Percentiles rank a stretch among this genome's conserved stretches.
phyloP scores from a whole-genome alignment of 2,797 vertebrate species.

The Acridotheres tristis region DNA sequence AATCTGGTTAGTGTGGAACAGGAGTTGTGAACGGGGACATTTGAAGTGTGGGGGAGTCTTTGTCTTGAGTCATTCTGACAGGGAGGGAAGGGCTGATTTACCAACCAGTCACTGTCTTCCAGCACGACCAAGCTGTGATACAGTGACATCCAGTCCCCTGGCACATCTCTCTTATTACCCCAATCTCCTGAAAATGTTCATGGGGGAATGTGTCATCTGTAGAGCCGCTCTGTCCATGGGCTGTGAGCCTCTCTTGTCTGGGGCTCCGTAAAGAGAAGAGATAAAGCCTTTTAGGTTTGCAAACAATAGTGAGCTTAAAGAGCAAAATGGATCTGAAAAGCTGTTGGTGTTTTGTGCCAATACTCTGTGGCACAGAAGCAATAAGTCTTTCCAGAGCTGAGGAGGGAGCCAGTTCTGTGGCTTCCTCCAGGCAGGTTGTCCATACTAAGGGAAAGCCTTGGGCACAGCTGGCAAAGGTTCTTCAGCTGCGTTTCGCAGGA shows the following conservation, averaged over 20 bases:
- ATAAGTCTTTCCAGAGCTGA: not conserved
- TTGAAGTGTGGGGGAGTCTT: constrained; percentile 42
- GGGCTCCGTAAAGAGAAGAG: not conserved
- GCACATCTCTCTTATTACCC: not conserved
- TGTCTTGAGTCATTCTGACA: constrained; percentile 53
- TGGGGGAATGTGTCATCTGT: not conserved
- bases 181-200: not conserved
- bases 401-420: not conserved
- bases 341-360: constrained; percentile 31
- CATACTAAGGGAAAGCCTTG: not conserved
- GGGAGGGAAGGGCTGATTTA: constrained; percentile 46
- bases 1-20: constrained; percentile 9
- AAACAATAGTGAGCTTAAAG: constrained; percentile 46
- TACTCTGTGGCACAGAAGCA: not conserved
- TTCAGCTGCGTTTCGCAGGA: rapidly evolving
- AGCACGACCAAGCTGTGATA: constrained; percentile 19
- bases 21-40: constrained; percentile 30
- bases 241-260: not conserved
- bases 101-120: constrained; percentile 40
- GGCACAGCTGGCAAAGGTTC: not conserved
- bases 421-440: not conserved
- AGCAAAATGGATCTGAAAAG: constrained; percentile 39
- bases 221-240: not conserved
- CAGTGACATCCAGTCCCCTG: constrained; percentile 4
- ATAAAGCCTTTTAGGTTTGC: constrained; percentile 32